Percentiles rank a stretch among this genome's conserved stretches.
Evolutionary conservation across 2,888 invertebrate genomes (phyloP).

Genomic region (Parthenolecanium corni): DNA sequence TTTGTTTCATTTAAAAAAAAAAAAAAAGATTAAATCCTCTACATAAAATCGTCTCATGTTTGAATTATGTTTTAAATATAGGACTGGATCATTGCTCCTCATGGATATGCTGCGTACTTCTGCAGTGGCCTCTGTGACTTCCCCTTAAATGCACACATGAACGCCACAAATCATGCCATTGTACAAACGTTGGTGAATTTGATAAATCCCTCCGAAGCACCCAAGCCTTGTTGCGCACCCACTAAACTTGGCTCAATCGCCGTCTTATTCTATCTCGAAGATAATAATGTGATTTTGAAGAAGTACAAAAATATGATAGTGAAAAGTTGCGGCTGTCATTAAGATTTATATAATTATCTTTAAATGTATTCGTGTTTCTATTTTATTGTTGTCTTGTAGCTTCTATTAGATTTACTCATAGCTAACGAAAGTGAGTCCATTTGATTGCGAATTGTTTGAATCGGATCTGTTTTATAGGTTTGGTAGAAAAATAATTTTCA

Average conservation of each 20-base stretch:
- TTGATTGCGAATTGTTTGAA: too few relatives aligned
- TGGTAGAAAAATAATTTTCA: too few relatives aligned
- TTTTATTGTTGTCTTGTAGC: too few relatives aligned
- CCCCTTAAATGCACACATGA: constrained; percentile 84
- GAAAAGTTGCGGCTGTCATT: constrained; percentile 95
- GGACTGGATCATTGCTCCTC: constrained; percentile 96
- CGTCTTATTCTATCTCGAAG: constrained; percentile 91
- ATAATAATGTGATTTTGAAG: constrained; percentile 90
- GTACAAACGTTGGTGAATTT: constrained; percentile 94
- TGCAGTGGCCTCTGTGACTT: constrained; percentile 93
- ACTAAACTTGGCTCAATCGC: constrained; percentile 87
- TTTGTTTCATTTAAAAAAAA: background rate
- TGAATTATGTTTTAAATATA: constrained; percentile 36
- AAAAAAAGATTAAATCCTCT: background rate
- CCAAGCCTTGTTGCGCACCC: constrained; percentile 94
- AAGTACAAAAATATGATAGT: constrained; percentile 99
- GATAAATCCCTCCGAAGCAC: constrained; percentile 78
- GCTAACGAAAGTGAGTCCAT: too few relatives aligned
- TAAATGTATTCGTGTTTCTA: too few relatives aligned
- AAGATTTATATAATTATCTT: too few relatives aligned
- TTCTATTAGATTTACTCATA: too few relatives aligned
- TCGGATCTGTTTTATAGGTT: too few relatives aligned
- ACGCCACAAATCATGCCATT: constrained; percentile 96
- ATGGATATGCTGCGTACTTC: constrained; percentile 90
- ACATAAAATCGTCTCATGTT: background rate